Evolutionary conservation across 2,888 invertebrate species (phyloP), one percentile per base, ranked within the genome.

Genomic region (Odontothrips loti): DNA sequence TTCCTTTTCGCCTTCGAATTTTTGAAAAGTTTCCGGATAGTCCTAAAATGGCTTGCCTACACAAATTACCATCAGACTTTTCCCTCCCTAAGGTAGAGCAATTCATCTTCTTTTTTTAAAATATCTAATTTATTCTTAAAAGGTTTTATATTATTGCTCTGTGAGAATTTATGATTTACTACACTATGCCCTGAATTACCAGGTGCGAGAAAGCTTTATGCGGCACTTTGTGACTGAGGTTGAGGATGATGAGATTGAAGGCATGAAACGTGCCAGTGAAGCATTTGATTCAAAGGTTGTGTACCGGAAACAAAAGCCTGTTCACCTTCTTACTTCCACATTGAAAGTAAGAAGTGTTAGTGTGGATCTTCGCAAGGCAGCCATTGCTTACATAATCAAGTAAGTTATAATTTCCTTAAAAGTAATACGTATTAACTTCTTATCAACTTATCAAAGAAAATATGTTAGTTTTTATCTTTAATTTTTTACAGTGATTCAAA

Each of bases 1-100:
- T 99, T 51, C 99, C 99, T 1, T 96, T 99, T 87, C 90, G 99
- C 79, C 89, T 99, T 83, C 90, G 99, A 84, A 95, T 99, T 84
- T 99, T 99, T 87, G 98, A 99, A 87, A 97, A 97, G 87, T 99
- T 99, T 87, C 98, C 99, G 0, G 97, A 99, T 85, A 96, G 98
- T 84, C 99, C 99, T 0, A 95, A 99, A 87, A 99, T 99, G 99
- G 97, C 98, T 0, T 93, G 94, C 83, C 88, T 99, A 75, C 96
- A 97, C 87, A 96, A 97, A 90, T 94, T 98, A 47, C 97, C 98
- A 0, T 95, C 96, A 1, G 96, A 96, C 87, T 96, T 96, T 84
- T 95, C 93, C 87, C 88, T 96, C 81, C 96, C 96, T 0, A 96
- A 96, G 90, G 96, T 95, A 85, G 4, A 17, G n/a, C 20, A 23